These are phyloP conservation scores for Lateolabrax maculatus DNA, from an alignment of 2,797 vertebrate species.

Conservation along the genomic window DNA sequence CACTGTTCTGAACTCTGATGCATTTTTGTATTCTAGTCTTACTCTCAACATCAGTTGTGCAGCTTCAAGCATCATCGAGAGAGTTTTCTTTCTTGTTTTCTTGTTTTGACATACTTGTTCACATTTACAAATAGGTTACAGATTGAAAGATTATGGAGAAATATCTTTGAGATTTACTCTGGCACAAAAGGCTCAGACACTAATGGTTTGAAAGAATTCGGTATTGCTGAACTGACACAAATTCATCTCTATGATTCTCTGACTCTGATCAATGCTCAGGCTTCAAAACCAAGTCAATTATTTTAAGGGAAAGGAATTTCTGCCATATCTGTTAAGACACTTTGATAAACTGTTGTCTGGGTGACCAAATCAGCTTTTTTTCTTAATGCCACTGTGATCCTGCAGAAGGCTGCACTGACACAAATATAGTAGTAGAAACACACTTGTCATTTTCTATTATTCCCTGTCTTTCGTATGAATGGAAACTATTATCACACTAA, in stretches of 20 bases:
- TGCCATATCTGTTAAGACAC: not conserved
- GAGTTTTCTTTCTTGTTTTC: not conserved
- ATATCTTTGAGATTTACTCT: constrained; percentile 1
- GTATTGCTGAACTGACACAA: constrained; percentile 10
- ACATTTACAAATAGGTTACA: not conserved
- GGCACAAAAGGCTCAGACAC: not conserved
- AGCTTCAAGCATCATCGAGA: not conserved
- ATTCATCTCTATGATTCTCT: not conserved
- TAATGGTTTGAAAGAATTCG: not conserved
- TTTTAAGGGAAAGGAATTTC: not conserved
- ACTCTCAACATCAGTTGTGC: not conserved
- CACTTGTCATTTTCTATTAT: not conserved
- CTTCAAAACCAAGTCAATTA: not conserved
- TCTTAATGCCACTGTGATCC: not conserved
- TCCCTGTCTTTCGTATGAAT: not conserved
- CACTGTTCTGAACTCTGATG: not conserved
- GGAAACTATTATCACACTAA: not conserved
- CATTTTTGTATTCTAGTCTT: not conserved
- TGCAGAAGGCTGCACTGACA: not conserved
- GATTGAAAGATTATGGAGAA: constrained; percentile 3
- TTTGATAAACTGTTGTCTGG: not conserved
- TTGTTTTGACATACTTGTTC: not conserved
- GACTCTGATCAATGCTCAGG: not conserved
- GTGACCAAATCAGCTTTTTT: not conserved
- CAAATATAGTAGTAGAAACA: constrained; percentile 1